Conservation (phyloP, 2,888 invertebrate genomes). For the Heliconius ethilla region DNA sequence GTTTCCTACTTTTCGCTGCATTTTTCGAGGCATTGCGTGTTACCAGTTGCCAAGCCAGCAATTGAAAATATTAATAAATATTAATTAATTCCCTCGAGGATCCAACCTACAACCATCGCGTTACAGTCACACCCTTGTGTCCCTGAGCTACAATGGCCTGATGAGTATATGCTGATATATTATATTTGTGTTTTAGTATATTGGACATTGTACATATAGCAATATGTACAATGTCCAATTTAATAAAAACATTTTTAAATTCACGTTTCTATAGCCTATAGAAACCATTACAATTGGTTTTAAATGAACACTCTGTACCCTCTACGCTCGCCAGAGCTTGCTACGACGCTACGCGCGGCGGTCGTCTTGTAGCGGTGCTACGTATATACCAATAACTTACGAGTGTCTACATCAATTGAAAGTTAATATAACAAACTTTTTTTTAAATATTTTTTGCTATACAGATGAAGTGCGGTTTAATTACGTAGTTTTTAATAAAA, state of each 20-base stretch:
- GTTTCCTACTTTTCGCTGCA: no score
- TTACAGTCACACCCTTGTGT: no score
- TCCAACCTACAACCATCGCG: no score
- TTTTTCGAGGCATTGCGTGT: no score
- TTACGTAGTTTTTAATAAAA: neutral
- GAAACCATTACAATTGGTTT: neutral
- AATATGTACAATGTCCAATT: no score
- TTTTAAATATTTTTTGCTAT: neutral
- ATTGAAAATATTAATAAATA: no score
- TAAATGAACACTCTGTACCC: neutral
- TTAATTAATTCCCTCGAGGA: no score
- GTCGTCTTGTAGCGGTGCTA: slow-evolving; percentile 49
- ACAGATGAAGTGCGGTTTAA: neutral
- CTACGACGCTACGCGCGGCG: slow-evolving; percentile 59
- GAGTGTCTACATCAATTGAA: neutral
- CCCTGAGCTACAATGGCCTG: no score
- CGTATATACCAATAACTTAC: slow-evolving; percentile 33
- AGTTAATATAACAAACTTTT: neutral
- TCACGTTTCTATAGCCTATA: neutral
- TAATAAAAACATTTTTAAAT: neutral
- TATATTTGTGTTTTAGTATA: neutral
- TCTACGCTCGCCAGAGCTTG: slow-evolving; percentile 26
- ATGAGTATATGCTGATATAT: no score
- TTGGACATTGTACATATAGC: neutral
- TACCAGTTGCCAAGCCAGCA: no score